Percentiles rank a stretch among this genome's conserved stretches.
Conservation (phyloP, 2,888 invertebrate species). For the Drosophila bunnanda region DNA sequence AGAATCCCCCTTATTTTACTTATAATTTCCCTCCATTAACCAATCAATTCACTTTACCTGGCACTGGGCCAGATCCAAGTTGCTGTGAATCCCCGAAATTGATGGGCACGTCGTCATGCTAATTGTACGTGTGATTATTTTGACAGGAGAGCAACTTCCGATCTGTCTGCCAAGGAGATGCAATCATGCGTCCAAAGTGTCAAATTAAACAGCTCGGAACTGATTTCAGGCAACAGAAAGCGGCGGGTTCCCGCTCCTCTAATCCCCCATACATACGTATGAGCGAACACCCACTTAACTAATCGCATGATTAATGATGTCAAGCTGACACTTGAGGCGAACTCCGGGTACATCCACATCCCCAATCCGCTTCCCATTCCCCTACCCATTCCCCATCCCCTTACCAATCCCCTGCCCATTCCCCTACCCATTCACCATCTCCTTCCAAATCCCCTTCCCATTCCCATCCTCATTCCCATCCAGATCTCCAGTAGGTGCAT, state of each 20-base stretch:
- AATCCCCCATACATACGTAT: constrained; percentile 19
- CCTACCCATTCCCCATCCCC: neutral
- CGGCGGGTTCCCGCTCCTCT: neutral
- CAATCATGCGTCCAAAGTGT: constrained; percentile 82
- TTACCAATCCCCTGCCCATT: neutral
- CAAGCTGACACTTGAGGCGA: constrained; percentile 75
- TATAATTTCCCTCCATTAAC: neutral
- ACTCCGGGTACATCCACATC: constrained; percentile 14
- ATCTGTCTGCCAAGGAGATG: constrained; percentile 60
- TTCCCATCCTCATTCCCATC: neutral
- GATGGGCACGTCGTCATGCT: constrained; percentile 78
- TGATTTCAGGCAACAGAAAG: constrained; percentile 65
- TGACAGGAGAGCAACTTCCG: constrained; percentile 63
- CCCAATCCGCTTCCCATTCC: neutral
- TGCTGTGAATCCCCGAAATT: constrained; percentile 50
- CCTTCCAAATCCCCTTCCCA: neutral
- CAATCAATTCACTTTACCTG: constrained; percentile 21
- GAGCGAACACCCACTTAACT: constrained; percentile 81
- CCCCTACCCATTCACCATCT: neutral
- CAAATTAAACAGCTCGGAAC: constrained; percentile 81
- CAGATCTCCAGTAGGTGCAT: constrained; percentile 42
- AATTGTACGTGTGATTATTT: constrained; percentile 82
- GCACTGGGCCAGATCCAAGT: constrained; percentile 9
- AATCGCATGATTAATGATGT: constrained; percentile 84
- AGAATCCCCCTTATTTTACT: neutral